Conservation (phyloP, 2,888 invertebrate species). For the Strigamia transsilvanica region DNA sequence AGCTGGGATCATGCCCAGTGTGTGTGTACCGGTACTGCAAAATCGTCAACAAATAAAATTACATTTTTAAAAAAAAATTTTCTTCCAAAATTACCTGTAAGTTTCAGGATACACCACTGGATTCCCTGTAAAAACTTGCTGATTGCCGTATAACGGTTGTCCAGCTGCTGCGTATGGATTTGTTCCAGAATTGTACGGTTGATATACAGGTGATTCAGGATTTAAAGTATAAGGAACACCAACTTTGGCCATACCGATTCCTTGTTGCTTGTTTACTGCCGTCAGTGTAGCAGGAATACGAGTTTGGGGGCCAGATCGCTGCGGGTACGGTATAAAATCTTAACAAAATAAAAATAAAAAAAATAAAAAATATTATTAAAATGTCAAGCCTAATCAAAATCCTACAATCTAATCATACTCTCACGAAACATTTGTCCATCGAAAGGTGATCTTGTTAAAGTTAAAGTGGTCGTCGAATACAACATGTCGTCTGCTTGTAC, state of each 20-base stretch:
- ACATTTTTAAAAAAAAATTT: background rate
- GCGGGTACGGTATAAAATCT: conserved; percentile 40
- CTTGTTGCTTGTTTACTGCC: conserved; percentile 35
- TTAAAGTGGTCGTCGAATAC: conserved; percentile 61
- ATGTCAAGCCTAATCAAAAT: background rate
- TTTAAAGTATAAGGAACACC: conserved; percentile 55
- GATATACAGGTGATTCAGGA: conserved; percentile 56
- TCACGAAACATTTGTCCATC: conserved; percentile 58
- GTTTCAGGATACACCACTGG: conserved; percentile 56
- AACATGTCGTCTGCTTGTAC: conserved; percentile 64
- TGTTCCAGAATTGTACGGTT: conserved; percentile 56
- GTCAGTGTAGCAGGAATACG: conserved; percentile 48
- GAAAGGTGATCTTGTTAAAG: conserved; percentile 60
- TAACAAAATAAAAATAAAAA: background rate
- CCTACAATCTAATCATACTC: conserved; percentile 35
- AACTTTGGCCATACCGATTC: conserved; percentile 50
- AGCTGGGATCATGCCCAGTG: conserved; percentile 52
- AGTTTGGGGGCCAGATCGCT: conserved; percentile 28
- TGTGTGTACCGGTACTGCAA: conserved; percentile 51
- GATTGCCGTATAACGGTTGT: conserved; percentile 53
- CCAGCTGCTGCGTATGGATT: conserved; percentile 56
- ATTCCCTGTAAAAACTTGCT: conserved; percentile 56
- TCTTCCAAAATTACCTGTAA: conserved; percentile 52
- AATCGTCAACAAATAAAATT: background rate
- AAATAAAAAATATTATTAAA: background rate